Conservation (phyloP, 2,888 invertebrate species). For the Exephanes ischioxanthus region DNA sequence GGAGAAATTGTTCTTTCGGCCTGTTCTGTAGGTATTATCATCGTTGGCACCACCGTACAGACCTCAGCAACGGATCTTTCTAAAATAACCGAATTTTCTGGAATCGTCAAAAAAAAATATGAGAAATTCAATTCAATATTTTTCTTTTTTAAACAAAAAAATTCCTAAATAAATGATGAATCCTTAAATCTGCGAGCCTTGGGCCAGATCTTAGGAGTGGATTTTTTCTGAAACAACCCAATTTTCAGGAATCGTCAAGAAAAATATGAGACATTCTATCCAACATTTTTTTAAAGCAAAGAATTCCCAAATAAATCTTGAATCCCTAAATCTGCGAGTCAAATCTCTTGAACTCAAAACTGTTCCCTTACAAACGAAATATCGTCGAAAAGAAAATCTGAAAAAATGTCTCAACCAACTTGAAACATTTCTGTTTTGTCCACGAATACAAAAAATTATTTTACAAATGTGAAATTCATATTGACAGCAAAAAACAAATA, state of each 20-base stretch:
- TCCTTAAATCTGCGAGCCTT: neutral
- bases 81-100: neutral
- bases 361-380: no score
- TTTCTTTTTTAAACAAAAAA: neutral
- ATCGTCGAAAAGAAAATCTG: neutral
- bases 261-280: neutral
- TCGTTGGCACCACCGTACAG: neutral
- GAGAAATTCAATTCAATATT: neutral
- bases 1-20: neutral
- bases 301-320: neutral
- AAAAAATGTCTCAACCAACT: neutral
- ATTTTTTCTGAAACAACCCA: neutral
- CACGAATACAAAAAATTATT: neutral
- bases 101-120: neutral
- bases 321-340: neutral
- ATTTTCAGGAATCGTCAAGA: neutral
- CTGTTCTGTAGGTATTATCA: neutral
- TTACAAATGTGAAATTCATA: neutral
- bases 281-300: neutral
- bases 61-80: neutral
- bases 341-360: neutral
- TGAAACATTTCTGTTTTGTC: neutral
- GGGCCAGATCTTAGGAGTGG: neutral
- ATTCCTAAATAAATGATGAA: neutral
- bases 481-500: no score